A percentile compares a stretch with the other conserved stretches of the same genome.
Evolutionary conservation across 2,113 vertebrate species (phyloP).

Genomic region (Onychorhynchus coronatus): DNA sequence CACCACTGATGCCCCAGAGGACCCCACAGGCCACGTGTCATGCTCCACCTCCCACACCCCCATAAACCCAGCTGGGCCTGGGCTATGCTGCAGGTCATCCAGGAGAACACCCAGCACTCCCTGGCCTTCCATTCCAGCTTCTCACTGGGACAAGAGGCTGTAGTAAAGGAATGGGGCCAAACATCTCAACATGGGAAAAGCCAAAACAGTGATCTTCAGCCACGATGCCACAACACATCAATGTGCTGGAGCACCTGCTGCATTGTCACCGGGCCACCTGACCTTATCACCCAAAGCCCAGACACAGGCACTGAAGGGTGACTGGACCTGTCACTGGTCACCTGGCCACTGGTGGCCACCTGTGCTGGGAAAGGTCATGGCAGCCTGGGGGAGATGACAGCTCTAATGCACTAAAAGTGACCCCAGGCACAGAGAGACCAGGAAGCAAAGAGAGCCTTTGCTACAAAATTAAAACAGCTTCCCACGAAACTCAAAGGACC

Average conservation of each 20-base stretch:
- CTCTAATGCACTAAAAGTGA: background rate
- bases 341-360: background rate
- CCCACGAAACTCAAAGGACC: background rate
- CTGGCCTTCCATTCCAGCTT: background rate
- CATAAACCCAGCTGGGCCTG: background rate
- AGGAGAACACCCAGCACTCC: background rate
- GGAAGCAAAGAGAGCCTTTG: background rate
- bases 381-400: background rate
- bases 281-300: background rate
- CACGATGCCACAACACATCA: background rate
- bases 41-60: background rate
- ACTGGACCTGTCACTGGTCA: background rate
- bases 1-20: background rate
- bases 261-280: background rate
- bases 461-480: background rate
- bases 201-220: background rate
- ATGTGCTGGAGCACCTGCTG: background rate
- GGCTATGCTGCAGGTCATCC: background rate
- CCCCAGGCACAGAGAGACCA: background rate
- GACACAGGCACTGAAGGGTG: background rate
- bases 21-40: fast-evolving
- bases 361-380: background rate
- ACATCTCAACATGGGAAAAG: fast-evolving
- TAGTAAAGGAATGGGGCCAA: background rate
- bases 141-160: background rate